Evolutionary conservation across 1,140 invertebrate genomes (phyloP).

Genomic region (Macrocentrus cingulum): DNA sequence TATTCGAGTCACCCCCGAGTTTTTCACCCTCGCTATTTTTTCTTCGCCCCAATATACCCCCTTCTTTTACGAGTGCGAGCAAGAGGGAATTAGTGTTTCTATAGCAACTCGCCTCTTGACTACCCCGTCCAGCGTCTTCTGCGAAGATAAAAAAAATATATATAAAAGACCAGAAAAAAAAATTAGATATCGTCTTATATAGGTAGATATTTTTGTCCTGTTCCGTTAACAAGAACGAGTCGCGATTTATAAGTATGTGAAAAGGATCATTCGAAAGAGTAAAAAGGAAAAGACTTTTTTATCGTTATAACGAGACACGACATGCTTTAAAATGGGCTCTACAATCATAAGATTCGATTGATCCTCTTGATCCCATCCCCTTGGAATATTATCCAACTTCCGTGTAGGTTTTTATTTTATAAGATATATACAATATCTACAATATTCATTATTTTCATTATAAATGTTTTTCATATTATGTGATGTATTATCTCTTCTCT

Average conservation of each 20-base stretch:
- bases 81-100: conserved; percentile 57
- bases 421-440: no score
- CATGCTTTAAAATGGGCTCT: neutral
- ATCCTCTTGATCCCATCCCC: conserved; percentile 15
- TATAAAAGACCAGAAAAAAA: no score
- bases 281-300: neutral
- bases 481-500: no score
- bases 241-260: no score
- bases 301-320: conserved; percentile 9
- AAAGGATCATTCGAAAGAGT: no score
- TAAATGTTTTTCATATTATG: no score
- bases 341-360: conserved; percentile 19
- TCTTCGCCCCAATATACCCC: conserved; percentile 39
- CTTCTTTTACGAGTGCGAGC: conserved; percentile 29
- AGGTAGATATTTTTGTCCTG: no score
- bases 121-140: conserved; percentile 38
- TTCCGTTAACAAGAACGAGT: no score
- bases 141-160: conserved; percentile 2
- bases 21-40: conserved; percentile 60
- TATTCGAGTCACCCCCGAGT: conserved; percentile 59
- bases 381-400: conserved; percentile 13
- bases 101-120: conserved; percentile 49
- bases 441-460: no score
- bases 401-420: no score
- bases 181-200: no score